Conservation (phyloP, 1,140 invertebrate species). For the Gryon sp. region DNA sequence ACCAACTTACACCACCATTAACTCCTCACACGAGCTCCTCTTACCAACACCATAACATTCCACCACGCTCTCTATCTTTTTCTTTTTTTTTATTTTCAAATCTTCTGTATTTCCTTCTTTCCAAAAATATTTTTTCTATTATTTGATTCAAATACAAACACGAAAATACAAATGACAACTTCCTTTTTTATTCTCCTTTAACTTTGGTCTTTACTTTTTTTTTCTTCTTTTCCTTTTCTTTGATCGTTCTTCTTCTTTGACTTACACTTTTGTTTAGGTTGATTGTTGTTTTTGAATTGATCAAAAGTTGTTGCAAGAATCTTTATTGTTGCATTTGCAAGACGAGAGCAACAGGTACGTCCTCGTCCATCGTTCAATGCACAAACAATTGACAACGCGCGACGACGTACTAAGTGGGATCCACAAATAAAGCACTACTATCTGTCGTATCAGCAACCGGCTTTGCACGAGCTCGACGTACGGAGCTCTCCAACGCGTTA, state of each 20-base stretch:
- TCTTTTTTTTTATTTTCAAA: too few species aligned
- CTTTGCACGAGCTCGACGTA: constrained; percentile 1
- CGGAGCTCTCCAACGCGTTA: not conserved
- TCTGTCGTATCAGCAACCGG: constrained; percentile 14
- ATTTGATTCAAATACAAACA: too few species aligned
- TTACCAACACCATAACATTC: not conserved
- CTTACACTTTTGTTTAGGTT: not conserved
- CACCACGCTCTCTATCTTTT: not conserved
- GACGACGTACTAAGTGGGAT: not conserved
- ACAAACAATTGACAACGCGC: not conserved
- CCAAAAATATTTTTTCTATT: too few species aligned
- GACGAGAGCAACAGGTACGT: constrained; percentile 29
- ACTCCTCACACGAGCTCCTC: too few species aligned
- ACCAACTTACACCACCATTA: not conserved
- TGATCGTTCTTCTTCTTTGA: too few species aligned
- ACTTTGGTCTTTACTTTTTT: too few species aligned
- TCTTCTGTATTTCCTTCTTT: too few species aligned
- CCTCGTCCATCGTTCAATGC: constrained; percentile 17
- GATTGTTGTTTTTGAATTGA: not conserved
- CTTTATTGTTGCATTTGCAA: not conserved
- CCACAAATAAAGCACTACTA: constrained; percentile 4
- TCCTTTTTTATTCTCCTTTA: too few species aligned
- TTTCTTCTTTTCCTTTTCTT: too few species aligned
- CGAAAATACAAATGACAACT: too few species aligned
- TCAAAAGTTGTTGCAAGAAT: not conserved